These are phyloP conservation scores for Chaenogobius annularis DNA, from an alignment of 2,113 vertebrate species.

Conservation along the genomic window DNA sequence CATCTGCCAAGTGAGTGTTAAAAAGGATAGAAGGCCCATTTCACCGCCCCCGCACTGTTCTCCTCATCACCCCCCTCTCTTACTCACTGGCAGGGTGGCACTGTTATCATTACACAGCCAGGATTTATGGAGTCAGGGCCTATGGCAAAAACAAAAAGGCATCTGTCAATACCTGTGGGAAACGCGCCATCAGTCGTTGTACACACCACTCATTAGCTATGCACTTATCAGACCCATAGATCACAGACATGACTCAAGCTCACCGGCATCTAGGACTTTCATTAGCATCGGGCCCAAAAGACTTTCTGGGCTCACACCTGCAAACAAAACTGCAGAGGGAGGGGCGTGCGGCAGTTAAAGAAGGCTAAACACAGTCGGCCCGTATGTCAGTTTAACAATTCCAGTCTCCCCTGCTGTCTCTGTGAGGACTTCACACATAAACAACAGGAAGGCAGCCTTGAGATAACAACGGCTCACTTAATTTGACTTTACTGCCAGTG, in stretches of 20 bases:
- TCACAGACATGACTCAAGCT: conserved; percentile 97
- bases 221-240: conserved; percentile 99
- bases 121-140: conserved; percentile 95
- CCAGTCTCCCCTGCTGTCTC: conserved; percentile 29
- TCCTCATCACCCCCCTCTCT: conserved; percentile 59
- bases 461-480: conserved; percentile 41
- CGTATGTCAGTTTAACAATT: conserved; percentile 39
- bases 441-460: conserved; percentile 67
- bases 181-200: conserved; percentile 77
- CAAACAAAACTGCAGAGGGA: conserved; percentile 34
- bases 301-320: conserved; percentile 58
- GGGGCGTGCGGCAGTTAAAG: conserved; percentile 35
- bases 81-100: conserved; percentile 91
- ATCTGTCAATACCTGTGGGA: conserved; percentile 99
- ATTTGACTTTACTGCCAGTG: conserved; percentile 38
- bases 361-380: conserved; percentile 11
- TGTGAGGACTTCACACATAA: conserved; percentile 48
- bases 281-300: conserved; percentile 84
- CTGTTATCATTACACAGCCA: conserved; percentile 92
- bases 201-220: conserved; percentile 95
- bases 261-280: conserved; percentile 95
- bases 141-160: conserved; percentile 95
- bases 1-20: conserved; percentile 75
- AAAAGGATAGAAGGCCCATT: conserved; percentile 65
- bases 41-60: conserved; percentile 60